These are phyloP conservation scores for Aphelinus certus DNA, from an alignment of 1,140 invertebrate species.

Conservation along the genomic window DNA sequence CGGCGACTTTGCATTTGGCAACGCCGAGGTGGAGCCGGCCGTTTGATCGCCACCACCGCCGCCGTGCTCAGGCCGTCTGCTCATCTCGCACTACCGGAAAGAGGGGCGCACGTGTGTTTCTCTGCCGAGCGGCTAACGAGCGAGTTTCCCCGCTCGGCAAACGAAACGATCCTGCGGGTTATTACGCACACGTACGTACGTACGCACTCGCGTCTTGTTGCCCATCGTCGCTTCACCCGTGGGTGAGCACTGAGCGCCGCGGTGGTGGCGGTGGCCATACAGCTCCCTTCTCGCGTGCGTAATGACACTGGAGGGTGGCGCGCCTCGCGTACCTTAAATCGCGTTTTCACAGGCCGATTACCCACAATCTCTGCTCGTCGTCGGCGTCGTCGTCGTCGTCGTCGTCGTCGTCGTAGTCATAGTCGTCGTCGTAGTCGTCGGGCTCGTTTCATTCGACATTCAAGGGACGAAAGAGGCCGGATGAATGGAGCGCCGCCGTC, in stretches of 20 bases:
- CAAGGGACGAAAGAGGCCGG: not conserved
- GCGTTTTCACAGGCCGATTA: conserved; percentile 30
- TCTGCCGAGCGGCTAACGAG: too few relatives aligned
- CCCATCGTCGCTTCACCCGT: too few relatives aligned
- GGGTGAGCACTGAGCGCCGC: too few relatives aligned
- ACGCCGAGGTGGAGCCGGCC: not conserved
- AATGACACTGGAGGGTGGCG: not conserved
- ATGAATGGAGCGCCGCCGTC: not conserved
- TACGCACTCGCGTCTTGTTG: too few relatives aligned
- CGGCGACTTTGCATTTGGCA: conserved; percentile 32
- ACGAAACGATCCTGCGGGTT: too few relatives aligned
- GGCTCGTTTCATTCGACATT: not conserved
- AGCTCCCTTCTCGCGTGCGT: not conserved
- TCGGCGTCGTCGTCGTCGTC: too few relatives aligned
- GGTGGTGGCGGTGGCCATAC: too few relatives aligned
- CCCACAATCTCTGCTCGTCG: not conserved
- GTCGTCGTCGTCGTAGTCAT: not conserved
- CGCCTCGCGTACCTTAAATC: not conserved
- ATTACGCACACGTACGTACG: too few relatives aligned
- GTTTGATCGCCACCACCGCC: conserved; percentile 13
- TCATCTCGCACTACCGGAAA: not conserved
- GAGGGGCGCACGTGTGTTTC: too few relatives aligned
- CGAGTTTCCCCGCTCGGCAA: too few relatives aligned
- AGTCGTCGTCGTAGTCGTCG: not conserved
- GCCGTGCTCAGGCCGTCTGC: not conserved